Conservation (phyloP, 2,113 vertebrate genomes). For the Uropsilus gracilis region DNA sequence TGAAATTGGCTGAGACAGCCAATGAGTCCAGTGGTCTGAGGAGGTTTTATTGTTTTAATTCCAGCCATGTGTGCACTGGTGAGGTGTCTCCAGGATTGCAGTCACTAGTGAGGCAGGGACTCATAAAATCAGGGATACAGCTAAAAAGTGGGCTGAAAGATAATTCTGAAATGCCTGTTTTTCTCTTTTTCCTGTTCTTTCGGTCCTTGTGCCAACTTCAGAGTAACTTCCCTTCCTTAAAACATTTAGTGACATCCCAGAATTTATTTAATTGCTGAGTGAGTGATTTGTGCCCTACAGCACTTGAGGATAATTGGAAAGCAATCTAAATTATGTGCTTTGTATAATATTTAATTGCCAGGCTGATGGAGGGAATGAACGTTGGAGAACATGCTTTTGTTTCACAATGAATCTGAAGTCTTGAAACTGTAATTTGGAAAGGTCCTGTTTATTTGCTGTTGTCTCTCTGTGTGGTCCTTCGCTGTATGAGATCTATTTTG, state of each 20-base stretch:
- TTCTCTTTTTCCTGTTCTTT: neutral
- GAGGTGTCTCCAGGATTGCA: neutral
- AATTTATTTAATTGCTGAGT: constrained; percentile 63
- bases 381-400: constrained; percentile 9
- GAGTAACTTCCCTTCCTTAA: constrained; percentile 31
- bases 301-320: constrained; percentile 67
- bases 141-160: neutral
- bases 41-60: neutral
- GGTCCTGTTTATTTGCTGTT: neutral
- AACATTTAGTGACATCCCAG: constrained; percentile 48
- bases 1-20: neutral
- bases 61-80: neutral
- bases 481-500: neutral
- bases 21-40: neutral
- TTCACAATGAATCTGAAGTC: neutral
- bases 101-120: neutral
- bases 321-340: constrained; percentile 59
- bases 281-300: constrained; percentile 59
- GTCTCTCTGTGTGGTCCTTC: neutral
- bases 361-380: neutral
- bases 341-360: constrained; percentile 69
- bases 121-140: neutral
- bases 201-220: neutral
- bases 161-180: neutral
- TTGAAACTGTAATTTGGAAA: neutral